Evolutionary conservation across 1,140 invertebrate genomes (phyloP).

Genomic region (Spodoptera litura): DNA sequence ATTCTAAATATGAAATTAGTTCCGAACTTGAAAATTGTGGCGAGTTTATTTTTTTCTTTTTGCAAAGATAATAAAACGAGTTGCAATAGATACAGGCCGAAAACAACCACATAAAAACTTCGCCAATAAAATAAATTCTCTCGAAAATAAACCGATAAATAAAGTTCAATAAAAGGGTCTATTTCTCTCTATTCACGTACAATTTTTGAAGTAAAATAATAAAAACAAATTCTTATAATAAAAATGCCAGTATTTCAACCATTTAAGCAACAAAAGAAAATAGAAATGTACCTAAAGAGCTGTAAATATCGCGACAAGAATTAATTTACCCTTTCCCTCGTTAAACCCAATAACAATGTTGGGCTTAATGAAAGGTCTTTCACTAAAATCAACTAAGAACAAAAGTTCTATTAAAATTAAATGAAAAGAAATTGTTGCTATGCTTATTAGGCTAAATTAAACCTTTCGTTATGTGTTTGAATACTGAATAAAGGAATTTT

Average conservation of each 20-base stretch:
- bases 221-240: slow-evolving; percentile 9
- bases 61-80: slow-evolving; percentile 2
- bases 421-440: background rate
- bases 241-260: background rate
- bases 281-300: background rate
- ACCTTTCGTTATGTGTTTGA: too few species aligned
- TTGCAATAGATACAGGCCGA: background rate
- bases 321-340: slow-evolving; percentile 23
- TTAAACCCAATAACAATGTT: slow-evolving; percentile 20
- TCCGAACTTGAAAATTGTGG: too few species aligned
- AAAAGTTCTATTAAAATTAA: background rate
- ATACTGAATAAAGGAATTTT: too few species aligned
- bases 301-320: slow-evolving; percentile 19
- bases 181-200: background rate
- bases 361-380: background rate
- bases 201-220: background rate
- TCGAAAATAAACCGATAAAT: slow-evolving; percentile 5
- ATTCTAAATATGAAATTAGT: background rate
- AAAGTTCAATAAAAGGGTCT: slow-evolving; percentile 16
- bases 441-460: too few species aligned
- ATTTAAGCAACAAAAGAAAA: background rate
- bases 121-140: slow-evolving; percentile 22
- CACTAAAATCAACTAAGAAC: slow-evolving; percentile 1
- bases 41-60: too few species aligned
- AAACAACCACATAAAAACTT: slow-evolving; percentile 22